Percentiles rank a stretch among this genome's conserved stretches.
Conservation (phyloP, 2,797 vertebrate species). For the Rhadinocentrus ornatus region DNA sequence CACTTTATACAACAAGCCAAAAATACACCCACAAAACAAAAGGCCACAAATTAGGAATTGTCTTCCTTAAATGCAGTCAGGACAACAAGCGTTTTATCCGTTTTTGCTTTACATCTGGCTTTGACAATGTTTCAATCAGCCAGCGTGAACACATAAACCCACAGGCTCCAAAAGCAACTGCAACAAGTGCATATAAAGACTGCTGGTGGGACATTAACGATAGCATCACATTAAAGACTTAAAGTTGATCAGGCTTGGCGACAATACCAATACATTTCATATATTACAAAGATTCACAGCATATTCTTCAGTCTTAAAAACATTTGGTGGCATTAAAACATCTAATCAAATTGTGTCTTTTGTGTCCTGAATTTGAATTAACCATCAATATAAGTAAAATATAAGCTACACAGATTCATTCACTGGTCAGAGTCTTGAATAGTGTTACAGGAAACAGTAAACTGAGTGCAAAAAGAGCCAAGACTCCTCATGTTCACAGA, state of each 20-base stretch:
- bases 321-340: not conserved
- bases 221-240: not conserved
- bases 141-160: not conserved
- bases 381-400: not conserved
- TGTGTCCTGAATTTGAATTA: no score
- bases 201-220: not conserved
- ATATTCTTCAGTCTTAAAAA: not conserved
- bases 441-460: not conserved
- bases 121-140: not conserved
- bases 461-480: not conserved
- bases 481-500: not conserved
- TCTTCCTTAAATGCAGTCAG: not conserved
- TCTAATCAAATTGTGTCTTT: no score
- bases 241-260: not conserved
- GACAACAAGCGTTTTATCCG: not conserved
- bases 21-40: not conserved
- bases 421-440: not conserved
- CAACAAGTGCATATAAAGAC: not conserved
- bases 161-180: not conserved
- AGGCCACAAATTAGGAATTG: not conserved
- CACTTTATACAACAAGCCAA: not conserved
- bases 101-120: not conserved
- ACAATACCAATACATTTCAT: not conserved
- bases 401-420: not conserved
- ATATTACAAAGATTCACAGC: not conserved